These are phyloP conservation scores for Patella vulgata DNA, from an alignment of 1,140 invertebrate genomes.

Conservation along the genomic window DNA sequence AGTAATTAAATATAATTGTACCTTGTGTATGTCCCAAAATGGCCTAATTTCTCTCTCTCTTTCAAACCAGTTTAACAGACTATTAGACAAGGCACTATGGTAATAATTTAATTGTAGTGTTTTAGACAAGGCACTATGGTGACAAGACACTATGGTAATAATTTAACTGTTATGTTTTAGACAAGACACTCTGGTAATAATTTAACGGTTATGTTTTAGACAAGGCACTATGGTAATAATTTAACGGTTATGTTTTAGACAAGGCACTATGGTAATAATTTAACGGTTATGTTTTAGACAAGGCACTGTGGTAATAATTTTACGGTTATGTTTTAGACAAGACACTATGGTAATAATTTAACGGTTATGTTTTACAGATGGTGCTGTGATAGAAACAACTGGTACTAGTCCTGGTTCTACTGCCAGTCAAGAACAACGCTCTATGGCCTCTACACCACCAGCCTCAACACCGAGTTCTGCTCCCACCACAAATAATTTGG, in stretches of 20 bases:
- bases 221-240: neutral
- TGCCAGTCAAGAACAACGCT: constrained; percentile 12
- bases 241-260: too few relatives aligned
- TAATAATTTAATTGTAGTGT: too few relatives aligned
- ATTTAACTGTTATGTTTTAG: neutral
- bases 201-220: neutral
- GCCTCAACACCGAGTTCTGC: constrained; percentile 13
- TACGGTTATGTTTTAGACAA: too few relatives aligned
- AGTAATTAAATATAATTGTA: neutral
- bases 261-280: too few relatives aligned
- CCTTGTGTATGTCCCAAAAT: neutral
- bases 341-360: too few relatives aligned
- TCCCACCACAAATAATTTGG: constrained; percentile 19
- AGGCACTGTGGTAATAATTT: too few relatives aligned
- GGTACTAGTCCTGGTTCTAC: neutral
- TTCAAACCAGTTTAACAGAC: neutral
- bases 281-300: too few relatives aligned
- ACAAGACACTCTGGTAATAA: neutral
- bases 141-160: neutral
- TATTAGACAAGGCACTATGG: neutral
- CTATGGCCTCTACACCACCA: constrained; percentile 13
- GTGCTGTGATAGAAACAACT: constrained; percentile 39
- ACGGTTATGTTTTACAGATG: too few relatives aligned
- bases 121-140: too few relatives aligned
- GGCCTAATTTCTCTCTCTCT: neutral